Conservation (phyloP, 1,140 invertebrate genomes). For the Lordiphosa clarofinis region DNA sequence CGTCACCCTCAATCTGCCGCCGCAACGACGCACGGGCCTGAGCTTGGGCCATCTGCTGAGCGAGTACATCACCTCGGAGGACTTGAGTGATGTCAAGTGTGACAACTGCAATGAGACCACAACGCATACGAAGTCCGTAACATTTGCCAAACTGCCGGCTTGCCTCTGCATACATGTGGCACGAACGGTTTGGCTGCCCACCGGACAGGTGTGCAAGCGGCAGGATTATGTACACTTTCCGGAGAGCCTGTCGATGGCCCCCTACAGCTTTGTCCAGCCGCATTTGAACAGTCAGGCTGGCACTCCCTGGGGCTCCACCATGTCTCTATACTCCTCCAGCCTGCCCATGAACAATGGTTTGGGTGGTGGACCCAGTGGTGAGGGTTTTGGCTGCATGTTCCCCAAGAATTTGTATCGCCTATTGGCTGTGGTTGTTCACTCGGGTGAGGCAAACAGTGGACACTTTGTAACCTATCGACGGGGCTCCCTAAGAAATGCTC, state of each 20-base stretch:
- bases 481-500: constrained; percentile 83
- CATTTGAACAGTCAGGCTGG: constrained; percentile 79
- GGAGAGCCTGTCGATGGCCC: constrained; percentile 89
- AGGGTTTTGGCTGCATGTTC: constrained; percentile 76
- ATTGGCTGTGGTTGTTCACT: constrained; percentile 92
- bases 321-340: constrained; percentile 75
- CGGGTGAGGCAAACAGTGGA: constrained; percentile 90
- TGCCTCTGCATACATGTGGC: constrained; percentile 89
- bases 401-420: constrained; percentile 85
- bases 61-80: constrained; percentile 90
- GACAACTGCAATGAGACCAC: constrained; percentile 85
- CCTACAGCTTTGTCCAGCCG: constrained; percentile 86
- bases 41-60: constrained; percentile 84
- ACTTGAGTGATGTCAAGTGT: constrained; percentile 91
- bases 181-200: constrained; percentile 89
- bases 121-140: constrained; percentile 89
- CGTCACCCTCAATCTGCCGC: constrained; percentile 88
- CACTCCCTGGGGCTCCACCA: constrained; percentile 77
- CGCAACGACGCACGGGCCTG: constrained; percentile 75
- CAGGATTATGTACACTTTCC: constrained; percentile 92
- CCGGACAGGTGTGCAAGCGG: constrained; percentile 88
- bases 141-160: constrained; percentile 86
- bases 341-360: constrained; percentile 70
- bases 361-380: constrained; percentile 38
- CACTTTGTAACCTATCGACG: constrained; percentile 96